Percentiles rank a stretch among this genome's conserved stretches.
Evolutionary conservation across 2,797 vertebrate species (phyloP).

Genomic region (Loriculus beryllinus): DNA sequence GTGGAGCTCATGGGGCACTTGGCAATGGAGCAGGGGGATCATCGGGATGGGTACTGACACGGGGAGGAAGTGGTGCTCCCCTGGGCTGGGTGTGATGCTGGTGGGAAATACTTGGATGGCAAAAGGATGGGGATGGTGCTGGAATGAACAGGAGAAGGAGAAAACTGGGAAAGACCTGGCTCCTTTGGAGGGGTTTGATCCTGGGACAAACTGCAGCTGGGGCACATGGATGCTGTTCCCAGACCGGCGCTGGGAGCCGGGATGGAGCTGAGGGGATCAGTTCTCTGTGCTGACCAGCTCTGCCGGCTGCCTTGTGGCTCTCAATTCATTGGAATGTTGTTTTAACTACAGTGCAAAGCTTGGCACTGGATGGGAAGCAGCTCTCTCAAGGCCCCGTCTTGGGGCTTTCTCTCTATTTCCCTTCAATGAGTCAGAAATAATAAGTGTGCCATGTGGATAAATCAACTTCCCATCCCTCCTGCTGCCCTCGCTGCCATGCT

Average conservation of each 20-base stretch:
- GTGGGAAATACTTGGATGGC: neutral
- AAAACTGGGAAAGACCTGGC: neutral
- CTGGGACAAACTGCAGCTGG: accelerated
- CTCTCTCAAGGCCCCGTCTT: neutral
- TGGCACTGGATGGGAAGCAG: accelerated
- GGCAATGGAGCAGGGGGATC: accelerated
- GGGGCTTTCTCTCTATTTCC: neutral
- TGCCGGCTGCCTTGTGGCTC: accelerated
- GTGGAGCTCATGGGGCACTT: accelerated
- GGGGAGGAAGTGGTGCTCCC: accelerated
- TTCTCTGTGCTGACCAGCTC: accelerated
- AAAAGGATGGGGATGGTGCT: accelerated
- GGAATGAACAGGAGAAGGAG: neutral
- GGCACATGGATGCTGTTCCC: accelerated
- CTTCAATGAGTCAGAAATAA: neutral
- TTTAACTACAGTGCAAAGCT: neutral
- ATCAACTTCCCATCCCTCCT: neutral
- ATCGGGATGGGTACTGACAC: accelerated
- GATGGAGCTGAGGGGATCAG: accelerated
- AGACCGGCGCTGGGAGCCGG: accelerated
- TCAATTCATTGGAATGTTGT: neutral
- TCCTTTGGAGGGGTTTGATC: accelerated
- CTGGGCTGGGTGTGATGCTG: accelerated
- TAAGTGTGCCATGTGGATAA: neutral
- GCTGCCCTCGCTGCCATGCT: neutral